Evolutionary conservation across 2,888 invertebrate species (phyloP).

Genomic region (Acanthosepion esculentum): DNA sequence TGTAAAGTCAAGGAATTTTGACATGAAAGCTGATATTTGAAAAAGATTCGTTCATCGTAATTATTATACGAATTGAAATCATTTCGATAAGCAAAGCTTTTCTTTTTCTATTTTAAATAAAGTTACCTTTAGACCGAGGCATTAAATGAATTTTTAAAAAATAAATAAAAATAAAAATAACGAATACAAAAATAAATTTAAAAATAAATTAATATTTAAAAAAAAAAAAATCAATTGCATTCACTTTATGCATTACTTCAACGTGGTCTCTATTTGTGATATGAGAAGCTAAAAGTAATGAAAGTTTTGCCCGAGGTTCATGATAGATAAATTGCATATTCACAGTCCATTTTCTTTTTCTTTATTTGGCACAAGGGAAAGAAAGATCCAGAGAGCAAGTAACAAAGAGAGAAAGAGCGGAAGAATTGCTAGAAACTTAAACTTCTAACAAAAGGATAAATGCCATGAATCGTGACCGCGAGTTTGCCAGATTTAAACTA

Average conservation of each 20-base stretch:
- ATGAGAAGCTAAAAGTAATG: not conserved
- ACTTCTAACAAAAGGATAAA: not conserved
- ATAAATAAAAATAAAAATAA: not conserved
- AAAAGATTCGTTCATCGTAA: not conserved
- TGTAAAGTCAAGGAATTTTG: not conserved
- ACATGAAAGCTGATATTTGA: not conserved
- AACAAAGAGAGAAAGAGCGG: not conserved
- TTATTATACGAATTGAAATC: not conserved
- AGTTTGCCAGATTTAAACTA: not conserved
- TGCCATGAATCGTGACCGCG: not conserved
- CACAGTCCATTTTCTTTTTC: not conserved
- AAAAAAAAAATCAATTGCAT: not conserved
- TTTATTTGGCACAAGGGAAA: not conserved
- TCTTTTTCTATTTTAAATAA: not conserved
- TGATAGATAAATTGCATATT: not conserved
- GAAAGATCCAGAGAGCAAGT: not conserved
- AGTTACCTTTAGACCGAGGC: not conserved
- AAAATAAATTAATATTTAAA: not conserved
- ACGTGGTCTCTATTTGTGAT: not conserved
- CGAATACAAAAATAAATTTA: no score
- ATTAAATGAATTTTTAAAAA: not conserved
- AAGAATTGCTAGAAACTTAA: not conserved
- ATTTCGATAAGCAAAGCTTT: not conserved
- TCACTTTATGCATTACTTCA: not conserved
- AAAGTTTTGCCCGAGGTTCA: not conserved